Evolutionary conservation across 2,888 invertebrate genomes (phyloP).

Genomic region (Dynastes tityus): DNA sequence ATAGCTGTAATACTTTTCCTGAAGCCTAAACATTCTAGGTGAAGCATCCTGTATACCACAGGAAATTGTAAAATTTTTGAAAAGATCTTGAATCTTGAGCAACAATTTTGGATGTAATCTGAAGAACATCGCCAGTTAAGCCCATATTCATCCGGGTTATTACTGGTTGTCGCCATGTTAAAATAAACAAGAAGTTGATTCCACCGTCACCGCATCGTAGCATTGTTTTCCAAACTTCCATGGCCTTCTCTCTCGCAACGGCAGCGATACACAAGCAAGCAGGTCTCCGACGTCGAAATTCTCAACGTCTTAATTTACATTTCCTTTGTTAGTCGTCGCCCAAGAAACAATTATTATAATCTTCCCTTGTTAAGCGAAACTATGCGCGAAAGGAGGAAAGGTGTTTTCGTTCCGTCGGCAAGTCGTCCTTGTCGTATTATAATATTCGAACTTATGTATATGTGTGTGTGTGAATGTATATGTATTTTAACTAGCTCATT

Average conservation of each 20-base stretch:
- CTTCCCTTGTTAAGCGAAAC: constrained; percentile 56
- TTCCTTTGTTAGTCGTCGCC: constrained; percentile 59
- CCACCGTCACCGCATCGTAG: constrained; percentile 11
- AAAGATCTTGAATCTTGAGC: too few species aligned
- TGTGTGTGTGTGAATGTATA: constrained; percentile 27
- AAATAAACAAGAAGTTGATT: constrained; percentile 42
- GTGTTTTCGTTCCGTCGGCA: constrained; percentile 59
- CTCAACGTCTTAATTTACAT: constrained; percentile 59
- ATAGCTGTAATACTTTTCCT: too few species aligned
- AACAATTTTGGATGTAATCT: too few species aligned
- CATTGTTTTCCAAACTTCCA: constrained; percentile 25
- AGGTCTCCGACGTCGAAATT: constrained; percentile 44
- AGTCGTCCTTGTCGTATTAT: constrained; percentile 63
- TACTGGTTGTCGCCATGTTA: constrained; percentile 25
- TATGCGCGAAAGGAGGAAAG: constrained; percentile 50
- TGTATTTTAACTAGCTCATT: constrained; percentile 67
- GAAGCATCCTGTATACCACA: too few species aligned
- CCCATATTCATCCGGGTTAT: constrained; percentile 10
- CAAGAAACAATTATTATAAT: constrained; percentile 62
- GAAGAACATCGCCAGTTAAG: not conserved
- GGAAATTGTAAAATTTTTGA: too few species aligned
- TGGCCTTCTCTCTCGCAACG: constrained; percentile 28
- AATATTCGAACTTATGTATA: constrained; percentile 52
- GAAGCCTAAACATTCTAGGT: too few species aligned
- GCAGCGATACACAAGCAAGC: constrained; percentile 5